Percentiles rank a stretch among this genome's conserved stretches.
Conservation (phyloP, 92 coral and sea anemone species). For the Zoanthus gigantus region DNA sequence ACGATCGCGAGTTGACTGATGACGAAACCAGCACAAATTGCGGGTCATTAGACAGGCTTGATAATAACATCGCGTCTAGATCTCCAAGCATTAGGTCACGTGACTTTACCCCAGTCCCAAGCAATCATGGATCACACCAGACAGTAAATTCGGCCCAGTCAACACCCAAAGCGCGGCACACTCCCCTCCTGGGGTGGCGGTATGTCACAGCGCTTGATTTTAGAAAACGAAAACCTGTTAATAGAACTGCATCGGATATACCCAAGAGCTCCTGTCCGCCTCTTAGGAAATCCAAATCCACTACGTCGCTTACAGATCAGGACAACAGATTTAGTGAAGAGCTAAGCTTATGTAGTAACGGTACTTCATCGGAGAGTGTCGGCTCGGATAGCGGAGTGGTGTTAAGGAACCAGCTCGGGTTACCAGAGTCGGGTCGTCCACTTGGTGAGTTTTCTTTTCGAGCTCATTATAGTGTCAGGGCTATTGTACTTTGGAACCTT, state of each 20-base stretch:
- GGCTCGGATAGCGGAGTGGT: constrained; percentile 73
- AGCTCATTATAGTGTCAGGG: no score
- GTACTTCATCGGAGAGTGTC: constrained; percentile 82
- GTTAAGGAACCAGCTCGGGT: constrained; percentile 45
- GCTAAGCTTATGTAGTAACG: constrained; percentile 66
- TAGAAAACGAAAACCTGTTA: constrained; percentile 56
- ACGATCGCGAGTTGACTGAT: constrained; percentile 57
- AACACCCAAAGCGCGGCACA: constrained; percentile 75
- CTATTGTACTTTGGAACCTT: no score
- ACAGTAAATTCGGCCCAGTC: constrained; percentile 73
- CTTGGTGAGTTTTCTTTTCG: constrained; percentile 41
- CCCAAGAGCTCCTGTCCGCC: constrained; percentile 59
- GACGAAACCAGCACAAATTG: constrained; percentile 49
- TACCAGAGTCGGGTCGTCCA: constrained; percentile 36
- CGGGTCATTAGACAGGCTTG: constrained; percentile 54
- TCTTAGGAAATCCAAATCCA: constrained; percentile 81
- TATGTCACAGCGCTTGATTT: constrained; percentile 60
- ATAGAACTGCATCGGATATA: constrained; percentile 86
- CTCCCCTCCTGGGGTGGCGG: constrained; percentile 71
- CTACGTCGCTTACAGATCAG: constrained; percentile 71
- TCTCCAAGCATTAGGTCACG: constrained; percentile 34
- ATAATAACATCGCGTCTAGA: constrained; percentile 44
- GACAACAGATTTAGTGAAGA: constrained; percentile 84
- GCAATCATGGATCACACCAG: constrained; percentile 64
- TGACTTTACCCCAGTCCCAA: constrained; percentile 65